Conservation (phyloP, 2,113 vertebrate genomes). For the Oriolus oriolus region DNA sequence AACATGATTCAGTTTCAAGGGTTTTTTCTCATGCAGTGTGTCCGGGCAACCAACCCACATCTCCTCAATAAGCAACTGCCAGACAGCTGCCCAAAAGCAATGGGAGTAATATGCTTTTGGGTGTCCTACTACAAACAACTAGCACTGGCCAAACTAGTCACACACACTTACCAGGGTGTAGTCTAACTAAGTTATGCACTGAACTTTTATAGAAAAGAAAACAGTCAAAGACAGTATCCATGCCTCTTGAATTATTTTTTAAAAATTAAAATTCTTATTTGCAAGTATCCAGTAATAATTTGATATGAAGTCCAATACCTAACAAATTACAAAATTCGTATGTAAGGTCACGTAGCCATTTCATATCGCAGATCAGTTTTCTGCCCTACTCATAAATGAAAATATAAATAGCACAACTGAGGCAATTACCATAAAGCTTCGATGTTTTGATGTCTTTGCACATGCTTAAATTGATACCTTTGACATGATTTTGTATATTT, state of each 20-base stretch:
- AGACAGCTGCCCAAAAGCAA: background rate
- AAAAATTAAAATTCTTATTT: background rate
- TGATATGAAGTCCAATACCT: background rate
- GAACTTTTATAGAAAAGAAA: background rate
- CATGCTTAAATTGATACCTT: background rate
- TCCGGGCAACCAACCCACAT: background rate
- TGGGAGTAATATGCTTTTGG: background rate
- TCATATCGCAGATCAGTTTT: fast-evolving
- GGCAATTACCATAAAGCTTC: background rate
- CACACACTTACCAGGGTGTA: background rate
- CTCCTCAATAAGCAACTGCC: background rate
- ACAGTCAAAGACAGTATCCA: background rate
- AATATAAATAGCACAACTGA: background rate
- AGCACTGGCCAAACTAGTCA: background rate
- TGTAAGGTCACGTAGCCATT: background rate
- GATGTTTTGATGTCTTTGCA: background rate
- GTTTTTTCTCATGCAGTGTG: background rate
- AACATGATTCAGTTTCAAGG: background rate
- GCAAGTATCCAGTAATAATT: background rate
- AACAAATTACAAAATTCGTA: background rate
- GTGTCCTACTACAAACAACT: background rate
- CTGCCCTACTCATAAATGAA: background rate
- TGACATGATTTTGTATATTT: background rate
- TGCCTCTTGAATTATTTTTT: background rate
- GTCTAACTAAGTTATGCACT: background rate